Evolutionary conservation across 2,888 invertebrate species (phyloP).

Genomic region (Erannis defoliaria): DNA sequence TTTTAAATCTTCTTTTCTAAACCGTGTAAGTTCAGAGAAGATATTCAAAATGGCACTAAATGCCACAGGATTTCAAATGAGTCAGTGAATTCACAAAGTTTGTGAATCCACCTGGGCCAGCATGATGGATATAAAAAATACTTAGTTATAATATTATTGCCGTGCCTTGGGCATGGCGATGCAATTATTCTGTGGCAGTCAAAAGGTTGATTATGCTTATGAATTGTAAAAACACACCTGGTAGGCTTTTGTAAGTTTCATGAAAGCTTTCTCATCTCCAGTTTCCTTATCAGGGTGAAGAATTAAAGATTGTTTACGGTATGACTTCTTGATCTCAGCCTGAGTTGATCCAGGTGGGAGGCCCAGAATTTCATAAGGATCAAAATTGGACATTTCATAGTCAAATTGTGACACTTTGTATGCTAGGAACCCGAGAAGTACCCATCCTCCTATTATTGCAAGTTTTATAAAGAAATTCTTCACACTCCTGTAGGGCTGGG

Average conservation of each 20-base stretch:
- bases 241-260: slow-evolving; percentile 97
- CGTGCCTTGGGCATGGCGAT: no score
- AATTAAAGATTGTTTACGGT: slow-evolving; percentile 96
- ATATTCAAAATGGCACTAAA: no score
- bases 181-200: no score
- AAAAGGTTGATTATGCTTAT: no score
- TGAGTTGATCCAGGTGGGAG: slow-evolving; percentile 95
- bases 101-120: no score
- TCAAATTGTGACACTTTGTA: slow-evolving; percentile 98
- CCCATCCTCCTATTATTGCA: slow-evolving; percentile 93
- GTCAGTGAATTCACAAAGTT: no score
- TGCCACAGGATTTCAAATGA: no score
- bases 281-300: slow-evolving; percentile 99
- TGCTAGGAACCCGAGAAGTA: slow-evolving; percentile 91
- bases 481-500: slow-evolving; percentile 95
- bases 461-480: slow-evolving; percentile 93
- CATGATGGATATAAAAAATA: no score
- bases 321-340: slow-evolving; percentile 97
- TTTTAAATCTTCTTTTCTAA: not conserved
- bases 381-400: slow-evolving; percentile 99
- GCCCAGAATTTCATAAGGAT: slow-evolving; percentile 98
- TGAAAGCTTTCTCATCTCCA: slow-evolving; percentile 98
- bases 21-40: no score
- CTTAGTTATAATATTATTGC: no score
- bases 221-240: slow-evolving; percentile 86